A percentile compares a stretch with the other conserved stretches of the same genome.
These are phyloP conservation scores for Tolmerus cingulatus DNA, from an alignment of 2,888 invertebrate genomes.

Conservation along the genomic window DNA sequence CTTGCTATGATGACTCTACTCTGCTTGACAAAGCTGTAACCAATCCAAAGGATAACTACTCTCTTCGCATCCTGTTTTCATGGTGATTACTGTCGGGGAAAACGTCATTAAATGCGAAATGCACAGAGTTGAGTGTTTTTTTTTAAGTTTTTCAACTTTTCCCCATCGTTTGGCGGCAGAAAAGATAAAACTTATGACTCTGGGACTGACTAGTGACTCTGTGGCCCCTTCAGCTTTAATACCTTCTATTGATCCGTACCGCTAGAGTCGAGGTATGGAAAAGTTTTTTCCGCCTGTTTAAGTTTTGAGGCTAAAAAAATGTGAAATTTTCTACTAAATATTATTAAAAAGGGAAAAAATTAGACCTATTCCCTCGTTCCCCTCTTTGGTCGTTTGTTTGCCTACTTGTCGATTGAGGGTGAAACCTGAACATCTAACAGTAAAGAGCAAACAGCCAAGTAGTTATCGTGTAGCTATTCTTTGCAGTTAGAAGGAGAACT, in stretches of 20 bases:
- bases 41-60: conserved; percentile 42
- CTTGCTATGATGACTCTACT: conserved; percentile 29
- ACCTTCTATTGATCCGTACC: background rate
- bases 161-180: background rate
- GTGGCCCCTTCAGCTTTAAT: background rate
- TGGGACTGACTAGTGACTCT: background rate
- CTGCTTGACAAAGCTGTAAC: conserved; percentile 28
- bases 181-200: conserved; percentile 27
- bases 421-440: background rate
- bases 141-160: background rate
- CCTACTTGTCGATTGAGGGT: background rate
- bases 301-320: conserved; percentile 35
- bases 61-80: conserved; percentile 33
- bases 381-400: background rate
- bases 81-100: conserved; percentile 42
- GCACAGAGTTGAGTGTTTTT: conserved; percentile 26
- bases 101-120: conserved; percentile 41
- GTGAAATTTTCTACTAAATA: conserved; percentile 33
- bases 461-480: background rate
- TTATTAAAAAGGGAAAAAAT: conserved; percentile 21
- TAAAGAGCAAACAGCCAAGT: background rate
- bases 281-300: conserved; percentile 38
- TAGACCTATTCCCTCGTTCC: background rate
- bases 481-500: background rate
- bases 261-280: background rate